Percentiles rank a stretch among this genome's conserved stretches.
These are phyloP conservation scores for Tupaia tana DNA, from an alignment of 2,113 vertebrate genomes.

Conservation along the genomic window DNA sequence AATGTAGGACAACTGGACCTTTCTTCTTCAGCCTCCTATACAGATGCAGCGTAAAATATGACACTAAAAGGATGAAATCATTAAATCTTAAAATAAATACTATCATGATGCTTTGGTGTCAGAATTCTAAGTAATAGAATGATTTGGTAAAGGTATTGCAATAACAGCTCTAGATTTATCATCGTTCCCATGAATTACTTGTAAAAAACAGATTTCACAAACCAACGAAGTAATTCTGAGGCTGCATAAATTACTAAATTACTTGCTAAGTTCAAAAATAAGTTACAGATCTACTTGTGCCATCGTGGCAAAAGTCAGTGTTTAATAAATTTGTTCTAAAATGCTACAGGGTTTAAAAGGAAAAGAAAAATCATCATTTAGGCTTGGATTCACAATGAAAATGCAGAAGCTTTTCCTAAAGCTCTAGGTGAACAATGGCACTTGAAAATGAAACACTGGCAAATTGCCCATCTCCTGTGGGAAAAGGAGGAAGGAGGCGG, in stretches of 20 bases:
- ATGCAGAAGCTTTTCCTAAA: slow-evolving; percentile 82
- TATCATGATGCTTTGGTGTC: slow-evolving; percentile 60
- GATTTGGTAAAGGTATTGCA: slow-evolving; percentile 62
- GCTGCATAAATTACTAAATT: slow-evolving; percentile 78
- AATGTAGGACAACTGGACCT: slow-evolving; percentile 40
- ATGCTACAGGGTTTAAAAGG: slow-evolving; percentile 72
- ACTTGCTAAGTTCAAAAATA: slow-evolving; percentile 76
- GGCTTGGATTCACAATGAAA: slow-evolving; percentile 83
- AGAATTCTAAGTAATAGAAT: slow-evolving; percentile 70
- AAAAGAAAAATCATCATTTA: slow-evolving; percentile 81
- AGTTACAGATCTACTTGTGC: slow-evolving; percentile 64
- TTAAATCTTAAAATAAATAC: slow-evolving; percentile 62
- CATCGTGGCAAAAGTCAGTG: slow-evolving; percentile 68
- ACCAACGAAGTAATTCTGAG: slow-evolving; percentile 72
- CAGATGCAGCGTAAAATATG: slow-evolving; percentile 50
- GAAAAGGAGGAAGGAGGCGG: slow-evolving; percentile 76
- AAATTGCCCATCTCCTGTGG: slow-evolving; percentile 86
- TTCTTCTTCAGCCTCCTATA: neutral
- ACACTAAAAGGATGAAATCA: slow-evolving; percentile 47
- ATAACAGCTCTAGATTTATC: slow-evolving; percentile 70
- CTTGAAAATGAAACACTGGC: slow-evolving; percentile 87
- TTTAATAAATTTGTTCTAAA: slow-evolving; percentile 84
- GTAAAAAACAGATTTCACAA: slow-evolving; percentile 70
- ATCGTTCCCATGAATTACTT: slow-evolving; percentile 72
- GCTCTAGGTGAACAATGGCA: slow-evolving; percentile 85